These are phyloP conservation scores for Drosophila eohydei DNA, from an alignment of 2,888 invertebrate genomes.

Conservation along the genomic window DNA sequence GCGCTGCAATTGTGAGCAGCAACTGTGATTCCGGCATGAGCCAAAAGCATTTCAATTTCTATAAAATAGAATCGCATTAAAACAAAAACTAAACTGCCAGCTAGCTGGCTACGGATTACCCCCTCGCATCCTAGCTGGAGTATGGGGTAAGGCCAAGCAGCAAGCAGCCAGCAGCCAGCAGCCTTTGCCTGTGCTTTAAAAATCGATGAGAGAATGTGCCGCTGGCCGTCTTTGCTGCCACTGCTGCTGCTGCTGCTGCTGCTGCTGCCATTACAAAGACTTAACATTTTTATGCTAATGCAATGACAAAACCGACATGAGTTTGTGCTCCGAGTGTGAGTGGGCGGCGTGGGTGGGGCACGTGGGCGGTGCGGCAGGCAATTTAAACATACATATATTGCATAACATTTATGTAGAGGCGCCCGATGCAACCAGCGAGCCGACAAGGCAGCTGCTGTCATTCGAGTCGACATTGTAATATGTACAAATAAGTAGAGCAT, in stretches of 20 bases:
- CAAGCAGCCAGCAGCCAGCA: neutral
- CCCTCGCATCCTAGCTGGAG: neutral
- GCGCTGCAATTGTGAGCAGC: constrained; percentile 5
- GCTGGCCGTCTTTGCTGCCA: constrained; percentile 21
- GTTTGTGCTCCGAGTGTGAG: constrained; percentile 37
- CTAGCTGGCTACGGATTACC: constrained; percentile 18
- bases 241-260: constrained; percentile 23
- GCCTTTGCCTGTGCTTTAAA: constrained; percentile 28
- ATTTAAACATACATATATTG: constrained; percentile 48
- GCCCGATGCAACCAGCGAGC: constrained; percentile 28
- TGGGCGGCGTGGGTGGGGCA: neutral
- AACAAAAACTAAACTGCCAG: constrained; percentile 38
- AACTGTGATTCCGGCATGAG: constrained; percentile 29
- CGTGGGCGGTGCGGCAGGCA: constrained; percentile 21
- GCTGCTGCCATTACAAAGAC: constrained; percentile 57
- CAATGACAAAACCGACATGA: constrained; percentile 67
- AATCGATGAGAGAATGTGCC: constrained; percentile 56
- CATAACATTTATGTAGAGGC: constrained; percentile 46
- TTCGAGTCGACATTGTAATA: constrained; percentile 64
- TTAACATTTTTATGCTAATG: constrained; percentile 68
- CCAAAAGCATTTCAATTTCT: constrained; percentile 46
- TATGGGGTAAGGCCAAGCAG: neutral
- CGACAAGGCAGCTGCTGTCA: constrained; percentile 53
- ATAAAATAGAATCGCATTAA: constrained; percentile 48
- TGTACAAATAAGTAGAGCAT: constrained; percentile 70